Conservation (phyloP, 2,113 vertebrate species). For the Gnathonemus echidnorhynchus region DNA sequence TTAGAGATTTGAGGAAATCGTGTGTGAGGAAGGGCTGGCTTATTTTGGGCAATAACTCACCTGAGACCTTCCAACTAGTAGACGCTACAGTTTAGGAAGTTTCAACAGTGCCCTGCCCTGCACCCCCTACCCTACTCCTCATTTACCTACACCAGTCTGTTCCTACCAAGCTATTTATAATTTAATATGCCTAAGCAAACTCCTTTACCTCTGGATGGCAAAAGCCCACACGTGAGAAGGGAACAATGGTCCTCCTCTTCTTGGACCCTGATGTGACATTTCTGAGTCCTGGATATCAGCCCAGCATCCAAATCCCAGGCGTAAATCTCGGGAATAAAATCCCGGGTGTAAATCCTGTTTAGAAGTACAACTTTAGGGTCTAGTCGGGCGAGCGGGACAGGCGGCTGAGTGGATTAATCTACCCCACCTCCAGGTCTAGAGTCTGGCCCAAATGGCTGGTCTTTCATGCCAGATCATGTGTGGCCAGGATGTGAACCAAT, state of each 20-base stretch:
- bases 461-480: neutral
- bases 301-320: neutral
- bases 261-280: conserved; percentile 9
- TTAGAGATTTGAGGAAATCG: neutral
- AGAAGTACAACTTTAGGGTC: neutral
- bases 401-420: conserved; percentile 8
- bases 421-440: neutral
- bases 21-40: conserved; percentile 4
- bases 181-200: conserved; percentile 3
- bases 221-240: conserved; percentile 7
- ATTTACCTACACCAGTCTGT: neutral
- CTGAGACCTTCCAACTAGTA: conserved; percentile 5
- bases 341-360: conserved; percentile 13
- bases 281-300: conserved; percentile 12
- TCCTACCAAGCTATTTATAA: neutral
- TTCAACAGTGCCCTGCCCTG: neutral
- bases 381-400: neutral
- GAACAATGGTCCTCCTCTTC: conserved; percentile 18
- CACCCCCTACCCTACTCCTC: neutral
- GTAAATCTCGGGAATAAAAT: conserved; percentile 1
- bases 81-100: neutral
- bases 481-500: conserved; percentile 5
- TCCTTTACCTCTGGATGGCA: neutral
- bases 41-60: conserved; percentile 2
- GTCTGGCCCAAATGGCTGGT: neutral